Conservation (phyloP, 2,888 invertebrate species). For the Omphaloscelis lunosa region DNA sequence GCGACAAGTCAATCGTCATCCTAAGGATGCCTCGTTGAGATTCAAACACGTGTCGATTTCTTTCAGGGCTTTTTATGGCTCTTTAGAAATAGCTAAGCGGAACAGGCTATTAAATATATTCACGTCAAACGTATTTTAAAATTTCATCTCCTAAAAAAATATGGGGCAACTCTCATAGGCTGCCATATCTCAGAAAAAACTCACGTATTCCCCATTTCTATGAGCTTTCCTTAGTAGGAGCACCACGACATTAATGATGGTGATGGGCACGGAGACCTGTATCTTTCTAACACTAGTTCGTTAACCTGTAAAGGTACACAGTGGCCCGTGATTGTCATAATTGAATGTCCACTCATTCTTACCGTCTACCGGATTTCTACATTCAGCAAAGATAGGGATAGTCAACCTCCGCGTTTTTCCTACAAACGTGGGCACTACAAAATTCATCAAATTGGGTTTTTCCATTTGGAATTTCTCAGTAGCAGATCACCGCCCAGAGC, state of each 20-base stretch:
- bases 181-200: background rate
- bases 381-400: background rate
- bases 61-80: no score
- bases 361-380: background rate
- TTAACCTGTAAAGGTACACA: conserved; percentile 30
- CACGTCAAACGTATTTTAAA: no score
- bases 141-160: conserved; percentile 5
- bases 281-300: conserved; percentile 60
- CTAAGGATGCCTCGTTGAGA: no score
- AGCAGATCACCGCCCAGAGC: no score
- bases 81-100: no score
- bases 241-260: conserved; percentile 60
- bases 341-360: conserved; percentile 14
- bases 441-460: no score
- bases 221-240: conserved; percentile 23
- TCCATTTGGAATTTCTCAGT: no score
- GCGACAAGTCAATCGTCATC: no score
- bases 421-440: background rate
- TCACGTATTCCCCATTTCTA: conserved; percentile 49
- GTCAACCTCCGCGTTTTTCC: background rate
- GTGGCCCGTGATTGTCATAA: conserved; percentile 13
- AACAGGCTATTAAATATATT: no score
- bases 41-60: no score
- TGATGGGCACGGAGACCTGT: conserved; percentile 52
- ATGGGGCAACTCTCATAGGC: background rate